Evolutionary conservation across 2,113 vertebrate species (phyloP).

Genomic region (Diadophis punctatus): DNA sequence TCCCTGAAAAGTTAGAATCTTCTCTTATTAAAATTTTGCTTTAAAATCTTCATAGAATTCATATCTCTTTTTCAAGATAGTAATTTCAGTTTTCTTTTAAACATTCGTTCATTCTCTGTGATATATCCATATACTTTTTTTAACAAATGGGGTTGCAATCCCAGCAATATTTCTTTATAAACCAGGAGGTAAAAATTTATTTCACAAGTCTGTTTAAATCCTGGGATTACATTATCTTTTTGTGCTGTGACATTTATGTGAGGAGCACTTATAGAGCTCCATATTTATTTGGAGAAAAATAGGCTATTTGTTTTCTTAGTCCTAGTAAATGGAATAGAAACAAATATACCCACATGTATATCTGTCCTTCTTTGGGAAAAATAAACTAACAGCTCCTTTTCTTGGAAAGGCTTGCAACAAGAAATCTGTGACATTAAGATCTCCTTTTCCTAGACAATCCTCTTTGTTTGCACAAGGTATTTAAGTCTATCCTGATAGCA

Average conservation of each 20-base stretch:
- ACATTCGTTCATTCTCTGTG: neutral
- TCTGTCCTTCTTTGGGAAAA: neutral
- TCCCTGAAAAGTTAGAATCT: neutral
- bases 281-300: neutral
- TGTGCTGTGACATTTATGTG: neutral
- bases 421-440: constrained; percentile 24
- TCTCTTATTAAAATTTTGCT: neutral
- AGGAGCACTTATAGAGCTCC: neutral
- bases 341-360: neutral
- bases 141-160: neutral
- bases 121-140: neutral
- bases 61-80: neutral
- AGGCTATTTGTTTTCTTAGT: neutral
- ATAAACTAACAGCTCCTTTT: neutral
- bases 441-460: constrained; percentile 54
- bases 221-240: neutral
- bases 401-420: neutral
- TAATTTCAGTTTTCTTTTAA: neutral
- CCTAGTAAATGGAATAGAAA: neutral
- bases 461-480: constrained; percentile 71
- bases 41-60: neutral
- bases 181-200: neutral
- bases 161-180: neutral
- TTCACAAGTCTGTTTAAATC: neutral
- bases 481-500: constrained; percentile 67